A percentile compares a stretch with the other conserved stretches of the same genome.
Evolutionary conservation across 2,888 invertebrate species (phyloP).

Genomic region (Serripes groenlandicus): DNA sequence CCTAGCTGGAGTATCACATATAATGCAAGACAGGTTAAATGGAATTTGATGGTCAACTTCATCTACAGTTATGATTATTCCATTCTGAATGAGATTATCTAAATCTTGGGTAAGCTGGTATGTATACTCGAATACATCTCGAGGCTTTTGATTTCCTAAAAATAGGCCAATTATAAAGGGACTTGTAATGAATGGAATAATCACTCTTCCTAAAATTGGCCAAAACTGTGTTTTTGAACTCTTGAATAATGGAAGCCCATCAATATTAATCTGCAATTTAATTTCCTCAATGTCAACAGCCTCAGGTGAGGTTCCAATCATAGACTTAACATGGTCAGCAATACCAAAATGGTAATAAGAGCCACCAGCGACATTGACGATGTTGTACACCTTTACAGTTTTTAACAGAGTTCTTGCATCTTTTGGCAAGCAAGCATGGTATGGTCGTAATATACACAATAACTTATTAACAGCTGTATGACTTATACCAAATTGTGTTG

Average conservation of each 20-base stretch:
- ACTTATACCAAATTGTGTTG: slow-evolving; percentile 19
- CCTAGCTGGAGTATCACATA: slow-evolving; percentile 81
- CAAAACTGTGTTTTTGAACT: slow-evolving; percentile 44
- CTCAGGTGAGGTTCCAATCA: background rate
- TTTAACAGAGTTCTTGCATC: slow-evolving; percentile 50
- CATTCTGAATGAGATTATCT: too few relatives aligned
- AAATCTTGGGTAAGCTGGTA: background rate
- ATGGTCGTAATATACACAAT: slow-evolving; percentile 6
- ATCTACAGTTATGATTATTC: too few relatives aligned
- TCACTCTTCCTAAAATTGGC: slow-evolving; percentile 45
- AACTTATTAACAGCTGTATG: slow-evolving; percentile 36
- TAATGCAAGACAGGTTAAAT: slow-evolving; percentile 57
- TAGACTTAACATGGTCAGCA: background rate
- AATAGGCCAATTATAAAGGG: slow-evolving; percentile 46
- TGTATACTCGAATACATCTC: slow-evolving; percentile 1
- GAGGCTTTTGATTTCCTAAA: slow-evolving; percentile 50
- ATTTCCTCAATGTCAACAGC: slow-evolving; percentile 16
- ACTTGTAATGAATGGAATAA: slow-evolving; percentile 3
- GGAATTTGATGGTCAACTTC: too few relatives aligned
- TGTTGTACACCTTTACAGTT: slow-evolving; percentile 28
- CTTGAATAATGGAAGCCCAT: slow-evolving; percentile 49
- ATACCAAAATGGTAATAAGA: slow-evolving; percentile 52
- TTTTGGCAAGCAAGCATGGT: slow-evolving; percentile 36
- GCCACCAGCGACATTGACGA: slow-evolving; percentile 32
- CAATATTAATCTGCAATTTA: slow-evolving; percentile 45